phyloP scores from a whole-genome alignment of 2,888 invertebrate genomes.

The Hypsopygia costalis region DNA sequence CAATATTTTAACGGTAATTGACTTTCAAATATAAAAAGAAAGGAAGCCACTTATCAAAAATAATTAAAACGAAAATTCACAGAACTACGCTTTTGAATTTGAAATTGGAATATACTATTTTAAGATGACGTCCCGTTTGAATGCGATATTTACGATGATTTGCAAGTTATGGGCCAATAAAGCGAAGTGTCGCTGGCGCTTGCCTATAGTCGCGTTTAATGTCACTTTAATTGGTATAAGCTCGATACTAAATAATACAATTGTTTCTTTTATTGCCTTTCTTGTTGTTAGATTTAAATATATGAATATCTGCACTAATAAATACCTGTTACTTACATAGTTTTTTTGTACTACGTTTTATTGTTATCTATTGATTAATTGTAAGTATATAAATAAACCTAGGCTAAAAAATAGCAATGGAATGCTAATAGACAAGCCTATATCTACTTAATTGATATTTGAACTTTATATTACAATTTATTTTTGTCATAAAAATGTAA shows the following conservation, averaged over 20 bases:
- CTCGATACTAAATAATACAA: conserved; percentile 14
- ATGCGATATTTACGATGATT: conserved; percentile 52
- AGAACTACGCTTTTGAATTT: conserved; percentile 29
- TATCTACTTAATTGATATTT: too few relatives aligned
- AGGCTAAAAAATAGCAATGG: too few relatives aligned
- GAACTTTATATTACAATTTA: too few relatives aligned
- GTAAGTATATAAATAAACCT: too few relatives aligned
- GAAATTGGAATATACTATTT: conserved; percentile 56
- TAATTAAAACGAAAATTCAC: conserved; percentile 36
- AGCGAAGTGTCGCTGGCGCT: conserved; percentile 49
- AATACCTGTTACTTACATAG: too few relatives aligned
- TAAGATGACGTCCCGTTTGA: conserved; percentile 52
- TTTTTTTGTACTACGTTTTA: too few relatives aligned
- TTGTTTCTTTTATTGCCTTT: conserved; percentile 11
- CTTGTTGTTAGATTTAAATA: neutral
- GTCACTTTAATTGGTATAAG: conserved; percentile 53
- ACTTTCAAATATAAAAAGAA: conserved; percentile 8
- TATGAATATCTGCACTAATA: too few relatives aligned
- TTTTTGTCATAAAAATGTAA: too few relatives aligned
- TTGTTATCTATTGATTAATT: too few relatives aligned
- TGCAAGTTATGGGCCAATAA: conserved; percentile 61
- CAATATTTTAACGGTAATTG: conserved; percentile 1
- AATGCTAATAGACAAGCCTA: too few relatives aligned
- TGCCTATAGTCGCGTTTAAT: conserved; percentile 41
- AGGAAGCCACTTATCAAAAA: conserved; percentile 33